Evolutionary conservation across 30 jellyfish, hydroid and myxozoan species (phyloP), one percentile per base, ranked within the genome.

Genomic region (Pseudorhiza aurosa): DNA sequence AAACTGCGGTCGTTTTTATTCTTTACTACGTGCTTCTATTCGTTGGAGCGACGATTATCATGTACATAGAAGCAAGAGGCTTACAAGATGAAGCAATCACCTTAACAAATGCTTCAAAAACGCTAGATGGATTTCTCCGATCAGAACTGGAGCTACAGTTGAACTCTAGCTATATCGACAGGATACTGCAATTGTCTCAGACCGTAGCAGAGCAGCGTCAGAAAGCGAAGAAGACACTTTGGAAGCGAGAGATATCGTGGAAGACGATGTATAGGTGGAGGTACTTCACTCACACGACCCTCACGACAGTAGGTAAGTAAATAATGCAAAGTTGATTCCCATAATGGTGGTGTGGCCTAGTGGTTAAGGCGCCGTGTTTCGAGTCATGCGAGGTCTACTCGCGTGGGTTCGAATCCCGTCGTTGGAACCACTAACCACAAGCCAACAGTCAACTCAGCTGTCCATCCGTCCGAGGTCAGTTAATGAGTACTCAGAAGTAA

Each of bases 281-380:
- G 36, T 74, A 74, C 17, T 74, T 74, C 77, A 74, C 87, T 18
- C 87, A 74, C 63, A 74, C 62, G 17, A 74, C 87, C 11, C 65
- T 74, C 18, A 74, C 87, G 9, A 74, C 87, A 24, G 87, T 74
- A 0, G 87, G 87, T 74, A 39, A 74, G 87, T 53, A 30, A 12
- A n/a, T n/a, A n/a, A n/a, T n/a, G n/a, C n/a, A n/a, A n/a, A n/a
- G n/a, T n/a, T n/a, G n/a, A n/a, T n/a, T n/a, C n/a, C n/a, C n/a
- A n/a, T n/a, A n/a, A n/a, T n/a, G n/a, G n/a, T n/a, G n/a, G n/a
- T n/a, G n/a, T n/a, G n/a, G n/a, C n/a, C n/a, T n/a, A n/a, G n/a
- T n/a, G n/a, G n/a, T n/a, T n/a, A n/a, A n/a, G n/a, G n/a, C n/a
- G n/a, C n/a, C n/a, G n/a, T n/a, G n/a, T n/a, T n/a, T n/a, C n/a